Evolutionary conservation across 2,888 invertebrate species (phyloP).

Genomic region (Cephonodes hylas): DNA sequence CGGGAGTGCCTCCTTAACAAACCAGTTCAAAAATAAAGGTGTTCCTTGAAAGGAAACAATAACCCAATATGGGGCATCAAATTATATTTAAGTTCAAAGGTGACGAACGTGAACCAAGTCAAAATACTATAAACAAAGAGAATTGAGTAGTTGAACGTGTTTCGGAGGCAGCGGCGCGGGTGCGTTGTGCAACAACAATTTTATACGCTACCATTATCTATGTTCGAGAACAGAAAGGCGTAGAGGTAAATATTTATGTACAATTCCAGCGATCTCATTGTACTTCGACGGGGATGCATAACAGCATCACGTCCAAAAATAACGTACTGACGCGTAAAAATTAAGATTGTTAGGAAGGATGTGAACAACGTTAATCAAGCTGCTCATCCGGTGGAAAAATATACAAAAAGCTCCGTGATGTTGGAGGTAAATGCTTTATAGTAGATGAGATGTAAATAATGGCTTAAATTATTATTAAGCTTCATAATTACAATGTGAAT

Average conservation of each 20-base stretch:
- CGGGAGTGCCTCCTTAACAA: conserved; percentile 1
- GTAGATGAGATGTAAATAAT: not conserved
- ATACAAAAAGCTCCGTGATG: not conserved
- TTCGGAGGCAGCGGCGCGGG: conserved; percentile 44
- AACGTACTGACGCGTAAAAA: not conserved
- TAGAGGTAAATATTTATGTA: conserved; percentile 34
- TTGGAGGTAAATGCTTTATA: not conserved
- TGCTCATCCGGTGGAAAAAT: conserved; percentile 5
- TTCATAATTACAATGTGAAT: too few species aligned
- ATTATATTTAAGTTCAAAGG: conserved; percentile 40
- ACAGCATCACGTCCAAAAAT: conserved; percentile 4
- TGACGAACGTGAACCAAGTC: conserved; percentile 44
- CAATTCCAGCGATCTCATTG: conserved; percentile 24
- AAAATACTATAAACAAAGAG: conserved; percentile 48
- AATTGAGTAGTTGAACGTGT: conserved; percentile 42
- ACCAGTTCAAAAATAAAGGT: not conserved
- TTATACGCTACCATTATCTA: conserved; percentile 44
- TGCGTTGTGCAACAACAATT: conserved; percentile 61
- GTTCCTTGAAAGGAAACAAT: conserved; percentile 6
- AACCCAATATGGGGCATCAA: not conserved
- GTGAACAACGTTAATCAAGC: conserved; percentile 4
- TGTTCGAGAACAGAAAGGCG: conserved; percentile 44
- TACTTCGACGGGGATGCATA: conserved; percentile 5
- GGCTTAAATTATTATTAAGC: too few species aligned
- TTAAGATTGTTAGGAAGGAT: conserved; percentile 9